Percentiles rank a stretch among this genome's conserved stretches.
Conservation (phyloP, 2,113 vertebrate species). For the Rhabdornis inornatus region DNA sequence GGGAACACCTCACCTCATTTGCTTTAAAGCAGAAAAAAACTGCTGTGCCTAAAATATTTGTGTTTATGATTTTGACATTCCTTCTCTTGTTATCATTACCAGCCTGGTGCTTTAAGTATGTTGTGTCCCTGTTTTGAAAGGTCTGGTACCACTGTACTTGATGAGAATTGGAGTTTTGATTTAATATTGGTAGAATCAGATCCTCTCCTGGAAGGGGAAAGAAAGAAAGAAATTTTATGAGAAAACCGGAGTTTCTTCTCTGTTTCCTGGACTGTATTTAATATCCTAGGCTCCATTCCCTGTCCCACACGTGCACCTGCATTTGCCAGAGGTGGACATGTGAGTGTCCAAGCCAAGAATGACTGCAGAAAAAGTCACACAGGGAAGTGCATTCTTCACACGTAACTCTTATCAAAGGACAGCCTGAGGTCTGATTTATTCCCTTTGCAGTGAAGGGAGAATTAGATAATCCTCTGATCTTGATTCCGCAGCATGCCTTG, state of each 20-base stretch:
- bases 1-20: not conserved
- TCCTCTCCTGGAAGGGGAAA: not conserved
- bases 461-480: not conserved
- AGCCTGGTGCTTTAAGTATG: not conserved
- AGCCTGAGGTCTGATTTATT: not conserved
- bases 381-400: not conserved
- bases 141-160: not conserved
- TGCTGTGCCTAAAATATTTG: constrained; percentile 25
- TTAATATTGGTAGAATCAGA: not conserved
- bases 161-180: not conserved
- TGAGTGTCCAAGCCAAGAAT: not conserved
- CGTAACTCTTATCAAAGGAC: not conserved
- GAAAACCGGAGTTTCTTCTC: not conserved
- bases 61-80: not conserved
- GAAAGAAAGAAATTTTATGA: not conserved
- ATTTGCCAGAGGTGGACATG: not conserved
- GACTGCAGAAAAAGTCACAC: not conserved
- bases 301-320: not conserved
- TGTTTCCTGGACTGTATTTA: not conserved
- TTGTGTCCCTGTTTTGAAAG: not conserved
- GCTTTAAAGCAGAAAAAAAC: not conserved
- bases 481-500: not conserved
- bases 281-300: not conserved
- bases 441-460: not conserved
- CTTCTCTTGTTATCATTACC: not conserved